phyloP scores from a whole-genome alignment of 2,888 invertebrate genomes.

The Prosopocoilus inquinatus region DNA sequence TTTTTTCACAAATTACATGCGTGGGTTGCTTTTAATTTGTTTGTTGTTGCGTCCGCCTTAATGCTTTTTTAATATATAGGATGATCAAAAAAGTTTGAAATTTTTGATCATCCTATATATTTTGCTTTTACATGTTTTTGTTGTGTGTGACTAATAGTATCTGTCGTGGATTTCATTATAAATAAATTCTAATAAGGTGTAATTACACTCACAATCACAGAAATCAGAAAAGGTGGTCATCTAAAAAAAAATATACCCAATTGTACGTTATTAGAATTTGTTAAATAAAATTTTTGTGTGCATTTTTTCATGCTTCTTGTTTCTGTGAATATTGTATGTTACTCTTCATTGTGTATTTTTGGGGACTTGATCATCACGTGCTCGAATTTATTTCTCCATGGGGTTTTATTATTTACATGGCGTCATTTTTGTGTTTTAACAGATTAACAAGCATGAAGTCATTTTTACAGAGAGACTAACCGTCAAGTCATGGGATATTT shows the following conservation, averaged over 20 bases:
- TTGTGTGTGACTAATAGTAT: no score
- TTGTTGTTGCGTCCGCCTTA: no score
- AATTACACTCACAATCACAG: no score
- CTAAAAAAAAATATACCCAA: no score
- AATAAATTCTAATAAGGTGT: no score
- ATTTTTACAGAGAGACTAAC: background rate
- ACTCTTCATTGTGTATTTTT: slow-evolving; percentile 17
- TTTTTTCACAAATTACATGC: no score
- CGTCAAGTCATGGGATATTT: slow-evolving; percentile 10
- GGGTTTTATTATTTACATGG: slow-evolving; percentile 4
- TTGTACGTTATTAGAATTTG: no score
- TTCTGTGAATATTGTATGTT: slow-evolving; percentile 49
- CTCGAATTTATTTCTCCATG: slow-evolving; percentile 6
- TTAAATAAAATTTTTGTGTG: no score
- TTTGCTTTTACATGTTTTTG: background rate
- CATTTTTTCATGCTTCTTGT: slow-evolving; percentile 36
- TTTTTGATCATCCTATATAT: background rate
- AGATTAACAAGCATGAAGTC: slow-evolving; percentile 25
- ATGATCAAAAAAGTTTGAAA: background rate
- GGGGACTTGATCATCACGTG: slow-evolving; percentile 12
- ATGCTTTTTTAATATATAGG: no score
- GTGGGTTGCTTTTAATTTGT: no score
- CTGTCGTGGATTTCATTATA: no score
- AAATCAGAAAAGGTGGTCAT: no score
- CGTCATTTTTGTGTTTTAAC: slow-evolving; percentile 16